A percentile compares a stretch with the other conserved stretches of the same genome.
Conservation (phyloP, 2,888 invertebrate species). For the Apocheima hispidaria region DNA sequence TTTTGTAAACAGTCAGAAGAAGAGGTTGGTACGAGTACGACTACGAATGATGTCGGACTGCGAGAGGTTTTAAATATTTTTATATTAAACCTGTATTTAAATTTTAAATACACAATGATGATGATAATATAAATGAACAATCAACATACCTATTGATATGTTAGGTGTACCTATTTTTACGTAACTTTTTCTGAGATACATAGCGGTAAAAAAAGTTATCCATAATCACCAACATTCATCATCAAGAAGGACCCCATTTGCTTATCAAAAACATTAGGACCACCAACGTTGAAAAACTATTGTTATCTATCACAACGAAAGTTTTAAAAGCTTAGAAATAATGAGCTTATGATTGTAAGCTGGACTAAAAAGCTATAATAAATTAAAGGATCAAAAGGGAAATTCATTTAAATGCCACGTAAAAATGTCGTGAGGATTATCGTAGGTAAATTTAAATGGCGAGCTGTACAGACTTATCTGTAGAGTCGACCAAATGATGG, state of each 20-base stretch:
- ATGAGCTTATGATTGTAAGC: constrained; percentile 28
- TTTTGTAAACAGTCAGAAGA: too few species aligned
- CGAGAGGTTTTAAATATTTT: too few species aligned
- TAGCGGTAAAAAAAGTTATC: constrained; percentile 38
- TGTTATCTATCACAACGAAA: constrained; percentile 48
- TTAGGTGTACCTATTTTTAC: not conserved
- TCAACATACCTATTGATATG: not conserved
- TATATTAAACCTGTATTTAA: too few species aligned
- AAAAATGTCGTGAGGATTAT: constrained; percentile 48
- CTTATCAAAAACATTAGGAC: constrained; percentile 64
- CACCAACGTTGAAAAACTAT: constrained; percentile 56
- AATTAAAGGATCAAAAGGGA: constrained; percentile 42
- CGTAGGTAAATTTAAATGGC: constrained; percentile 59
- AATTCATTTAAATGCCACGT: constrained; percentile 44
- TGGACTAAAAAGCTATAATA: constrained; percentile 35
- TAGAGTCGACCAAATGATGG: not conserved
- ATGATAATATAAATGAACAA: too few species aligned
- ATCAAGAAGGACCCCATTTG: constrained; percentile 47
- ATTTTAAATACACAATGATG: too few species aligned
- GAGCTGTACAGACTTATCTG: constrained; percentile 12
- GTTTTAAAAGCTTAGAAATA: constrained; percentile 42
- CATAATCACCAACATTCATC: constrained; percentile 52
- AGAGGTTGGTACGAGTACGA: too few species aligned
- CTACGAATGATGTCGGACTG: too few species aligned
- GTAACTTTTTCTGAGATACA: constrained; percentile 23